These are phyloP conservation scores for Meloidogyne exigua DNA, from an alignment of 1,140 invertebrate species.

Conservation along the genomic window DNA sequence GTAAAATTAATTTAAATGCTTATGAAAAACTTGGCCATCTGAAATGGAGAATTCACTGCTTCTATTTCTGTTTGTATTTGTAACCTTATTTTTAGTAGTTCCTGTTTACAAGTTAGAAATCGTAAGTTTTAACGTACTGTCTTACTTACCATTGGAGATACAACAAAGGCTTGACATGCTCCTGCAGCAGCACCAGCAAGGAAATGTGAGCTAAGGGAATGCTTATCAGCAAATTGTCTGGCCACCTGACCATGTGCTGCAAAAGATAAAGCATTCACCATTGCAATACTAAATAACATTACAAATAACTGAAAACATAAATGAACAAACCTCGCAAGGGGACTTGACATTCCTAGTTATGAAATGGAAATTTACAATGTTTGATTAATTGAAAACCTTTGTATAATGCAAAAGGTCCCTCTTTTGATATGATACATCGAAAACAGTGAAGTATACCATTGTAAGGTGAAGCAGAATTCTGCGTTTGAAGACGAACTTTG, in stretches of 20 bases:
- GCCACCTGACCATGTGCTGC: conserved; percentile 74
- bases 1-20: conserved; percentile 64
- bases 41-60: background rate
- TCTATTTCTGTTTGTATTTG: conserved; percentile 68
- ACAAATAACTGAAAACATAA: no score
- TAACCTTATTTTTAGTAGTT: conserved; percentile 80
- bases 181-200: conserved; percentile 74
- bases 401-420: conserved; percentile 67
- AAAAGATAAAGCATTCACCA: conserved; percentile 86
- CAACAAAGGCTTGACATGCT: conserved; percentile 77
- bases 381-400: conserved; percentile 14
- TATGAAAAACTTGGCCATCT: background rate
- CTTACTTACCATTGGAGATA: conserved; percentile 68
- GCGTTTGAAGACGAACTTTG: conserved; percentile 78
- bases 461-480: conserved; percentile 73
- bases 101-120: conserved; percentile 77
- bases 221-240: conserved; percentile 42
- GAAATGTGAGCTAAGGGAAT: conserved; percentile 68
- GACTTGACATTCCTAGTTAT: conserved; percentile 78
- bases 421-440: conserved; percentile 80
- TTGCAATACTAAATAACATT: conserved; percentile 76
- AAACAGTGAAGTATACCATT: conserved; percentile 87
- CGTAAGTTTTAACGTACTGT: conserved; percentile 75
- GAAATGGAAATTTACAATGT: background rate
- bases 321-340: conserved; percentile 60